phyloP scores from a whole-genome alignment of 2,797 vertebrate species.

The Eidolon dupreanum region DNA sequence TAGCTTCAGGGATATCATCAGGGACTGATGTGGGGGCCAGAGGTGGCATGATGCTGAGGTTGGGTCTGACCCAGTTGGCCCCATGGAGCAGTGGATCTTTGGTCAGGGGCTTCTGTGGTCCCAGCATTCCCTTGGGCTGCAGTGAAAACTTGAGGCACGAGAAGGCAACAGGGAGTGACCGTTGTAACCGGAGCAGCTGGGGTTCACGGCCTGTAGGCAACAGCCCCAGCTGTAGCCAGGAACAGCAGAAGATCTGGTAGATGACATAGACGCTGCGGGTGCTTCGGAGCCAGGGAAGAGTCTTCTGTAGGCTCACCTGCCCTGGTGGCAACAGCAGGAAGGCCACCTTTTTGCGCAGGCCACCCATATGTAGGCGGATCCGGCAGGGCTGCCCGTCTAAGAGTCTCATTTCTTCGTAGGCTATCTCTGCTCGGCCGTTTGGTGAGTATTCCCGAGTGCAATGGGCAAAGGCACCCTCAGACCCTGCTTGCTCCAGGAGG shows the following conservation, averaged over 20 bases:
- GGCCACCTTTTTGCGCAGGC: slow-evolving; percentile 79
- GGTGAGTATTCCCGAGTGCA: slow-evolving; percentile 79
- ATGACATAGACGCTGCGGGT: slow-evolving; percentile 82
- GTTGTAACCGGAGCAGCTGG: slow-evolving; percentile 69
- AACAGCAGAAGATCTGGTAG: slow-evolving; percentile 82
- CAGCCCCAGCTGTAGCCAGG: slow-evolving; percentile 73
- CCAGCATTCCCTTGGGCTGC: slow-evolving; percentile 78
- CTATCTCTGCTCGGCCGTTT: slow-evolving; percentile 65
- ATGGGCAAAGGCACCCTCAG: slow-evolving; percentile 69
- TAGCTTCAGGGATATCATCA: slow-evolving; percentile 48
- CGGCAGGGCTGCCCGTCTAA: slow-evolving; percentile 76
- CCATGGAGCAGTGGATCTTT: slow-evolving; percentile 69
- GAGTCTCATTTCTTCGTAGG: slow-evolving; percentile 83
- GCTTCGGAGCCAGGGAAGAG: slow-evolving; percentile 80
- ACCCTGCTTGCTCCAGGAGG: slow-evolving; percentile 67
- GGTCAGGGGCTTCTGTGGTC: slow-evolving; percentile 74
- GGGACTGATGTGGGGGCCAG: slow-evolving; percentile 41
- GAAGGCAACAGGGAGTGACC: slow-evolving; percentile 82
- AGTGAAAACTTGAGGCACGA: slow-evolving; percentile 83
- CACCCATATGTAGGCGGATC: slow-evolving; percentile 75
- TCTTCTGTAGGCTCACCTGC: slow-evolving; percentile 76
- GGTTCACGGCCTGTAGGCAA: slow-evolving; percentile 48
- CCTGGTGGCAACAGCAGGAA: slow-evolving; percentile 80
- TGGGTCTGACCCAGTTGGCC: slow-evolving; percentile 77
- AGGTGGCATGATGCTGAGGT: slow-evolving; percentile 39